Percentiles rank a stretch among this genome's conserved stretches.
phyloP scores from a whole-genome alignment of 2,113 vertebrate species.

The Dermatemys mawii region DNA sequence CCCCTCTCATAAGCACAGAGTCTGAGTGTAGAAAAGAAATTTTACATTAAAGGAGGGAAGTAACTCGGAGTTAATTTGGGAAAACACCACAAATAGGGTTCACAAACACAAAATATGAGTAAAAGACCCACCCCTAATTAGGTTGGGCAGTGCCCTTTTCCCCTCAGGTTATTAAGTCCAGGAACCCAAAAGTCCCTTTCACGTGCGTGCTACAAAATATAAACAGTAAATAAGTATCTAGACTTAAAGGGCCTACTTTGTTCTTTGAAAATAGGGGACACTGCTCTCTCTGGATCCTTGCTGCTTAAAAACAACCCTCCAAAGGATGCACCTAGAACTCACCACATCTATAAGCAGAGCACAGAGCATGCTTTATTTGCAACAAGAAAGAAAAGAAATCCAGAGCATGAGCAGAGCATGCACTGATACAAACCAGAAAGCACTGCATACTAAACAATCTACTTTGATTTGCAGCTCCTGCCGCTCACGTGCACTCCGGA shows the following conservation, averaged over 20 bases:
- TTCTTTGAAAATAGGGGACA: not conserved
- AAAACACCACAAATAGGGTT: no score
- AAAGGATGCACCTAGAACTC: fast-evolving
- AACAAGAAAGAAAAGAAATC: not conserved
- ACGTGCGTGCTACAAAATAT: fast-evolving
- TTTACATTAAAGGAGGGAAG: no score
- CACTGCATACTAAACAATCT: not conserved
- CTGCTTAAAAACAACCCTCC: not conserved
- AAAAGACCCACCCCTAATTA: no score
- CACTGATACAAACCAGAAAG: fast-evolving
- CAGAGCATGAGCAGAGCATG: not conserved
- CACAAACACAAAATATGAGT: no score
- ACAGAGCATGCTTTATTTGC: not conserved
- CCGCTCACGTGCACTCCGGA: no score
- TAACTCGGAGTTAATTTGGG: no score
- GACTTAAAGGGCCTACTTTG: not conserved
- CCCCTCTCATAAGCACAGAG: no score
- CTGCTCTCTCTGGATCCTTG: not conserved
- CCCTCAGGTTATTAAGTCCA: no score
- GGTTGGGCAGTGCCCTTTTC: no score
- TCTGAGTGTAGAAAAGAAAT: no score
- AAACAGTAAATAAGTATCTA: not conserved
- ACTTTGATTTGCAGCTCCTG: not conserved
- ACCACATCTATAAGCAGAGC: fast-evolving
- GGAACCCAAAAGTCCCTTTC: no score